A percentile compares a stretch with the other conserved stretches of the same genome.
Conservation (phyloP, 2,113 vertebrate species). For the Corythoichthys haematopterus region DNA sequence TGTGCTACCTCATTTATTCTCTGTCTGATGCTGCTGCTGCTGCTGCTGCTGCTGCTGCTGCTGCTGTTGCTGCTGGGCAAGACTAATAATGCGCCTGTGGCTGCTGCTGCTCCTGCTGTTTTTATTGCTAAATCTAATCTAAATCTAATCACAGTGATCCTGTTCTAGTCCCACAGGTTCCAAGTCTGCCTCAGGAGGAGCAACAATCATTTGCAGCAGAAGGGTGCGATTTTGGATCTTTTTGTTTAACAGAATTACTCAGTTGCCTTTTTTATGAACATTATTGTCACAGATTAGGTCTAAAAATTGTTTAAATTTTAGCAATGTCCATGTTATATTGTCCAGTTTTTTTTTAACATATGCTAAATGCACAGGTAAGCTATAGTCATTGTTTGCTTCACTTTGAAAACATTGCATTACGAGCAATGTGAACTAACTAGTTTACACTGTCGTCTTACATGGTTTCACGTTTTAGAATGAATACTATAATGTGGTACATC, state of each 20-base stretch:
- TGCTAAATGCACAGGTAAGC: too few species aligned
- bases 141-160: conserved; percentile 50
- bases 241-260: conserved; percentile 18
- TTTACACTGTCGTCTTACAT: too few species aligned
- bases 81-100: conserved; percentile 30
- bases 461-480: too few species aligned
- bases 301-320: too few species aligned
- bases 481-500: too few species aligned
- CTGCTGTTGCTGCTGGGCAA: conserved; percentile 30
- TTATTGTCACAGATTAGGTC: neutral
- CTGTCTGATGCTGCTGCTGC: conserved; percentile 22
- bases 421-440: too few species aligned
- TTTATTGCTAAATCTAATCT: conserved; percentile 18
- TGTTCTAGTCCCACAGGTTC: conserved; percentile 47
- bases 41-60: conserved; percentile 31
- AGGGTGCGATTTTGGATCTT: conserved; percentile 25
- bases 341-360: too few species aligned
- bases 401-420: too few species aligned
- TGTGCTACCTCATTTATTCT: conserved; percentile 1
- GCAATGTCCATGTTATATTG: too few species aligned
- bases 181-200: conserved; percentile 22
- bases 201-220: conserved; percentile 33
- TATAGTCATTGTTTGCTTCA: too few species aligned
- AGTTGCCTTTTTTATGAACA: conserved; percentile 4
- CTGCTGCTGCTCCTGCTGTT: conserved; percentile 11